These are phyloP conservation scores for Hippocampus abdominalis DNA, from an alignment of 2,113 vertebrate genomes.

Conservation along the genomic window DNA sequence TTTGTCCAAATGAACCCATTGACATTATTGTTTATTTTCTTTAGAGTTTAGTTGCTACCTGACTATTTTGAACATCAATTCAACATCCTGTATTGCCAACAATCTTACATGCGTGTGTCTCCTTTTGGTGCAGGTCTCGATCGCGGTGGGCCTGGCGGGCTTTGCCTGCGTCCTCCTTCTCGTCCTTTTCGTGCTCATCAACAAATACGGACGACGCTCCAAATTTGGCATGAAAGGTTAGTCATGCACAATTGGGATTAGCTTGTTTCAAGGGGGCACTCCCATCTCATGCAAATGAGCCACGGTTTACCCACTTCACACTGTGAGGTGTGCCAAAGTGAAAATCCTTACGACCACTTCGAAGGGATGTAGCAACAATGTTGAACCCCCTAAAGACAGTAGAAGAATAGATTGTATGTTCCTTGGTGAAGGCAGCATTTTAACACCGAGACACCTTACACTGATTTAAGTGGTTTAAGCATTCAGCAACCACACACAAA, in stretches of 20 bases:
- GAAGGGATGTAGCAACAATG: neutral
- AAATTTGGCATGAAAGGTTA: slow-evolving; percentile 99
- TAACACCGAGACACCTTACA: too few relatives aligned
- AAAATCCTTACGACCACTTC: neutral
- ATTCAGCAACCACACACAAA: too few relatives aligned
- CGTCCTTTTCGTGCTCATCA: slow-evolving; percentile 95
- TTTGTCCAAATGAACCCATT: too few relatives aligned
- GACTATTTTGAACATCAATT: too few relatives aligned
- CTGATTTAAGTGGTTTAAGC: too few relatives aligned
- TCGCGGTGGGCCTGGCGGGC: slow-evolving; percentile 90
- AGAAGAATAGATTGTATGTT: too few relatives aligned
- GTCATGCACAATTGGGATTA: slow-evolving; percentile 15
- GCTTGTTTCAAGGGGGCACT: neutral
- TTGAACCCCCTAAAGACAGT: neutral
- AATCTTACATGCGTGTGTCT: neutral
- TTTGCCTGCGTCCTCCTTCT: slow-evolving; percentile 94
- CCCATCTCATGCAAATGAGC: neutral
- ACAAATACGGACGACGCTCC: slow-evolving; percentile 94
- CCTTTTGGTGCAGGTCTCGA: slow-evolving; percentile 80
- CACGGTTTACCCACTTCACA: neutral
- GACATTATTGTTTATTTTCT: neutral
- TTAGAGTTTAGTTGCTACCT: too few relatives aligned
- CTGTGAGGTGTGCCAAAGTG: neutral
- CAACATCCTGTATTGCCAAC: neutral
- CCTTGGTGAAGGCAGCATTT: too few relatives aligned